Evolutionary conservation across 2,797 vertebrate species (phyloP).

Genomic region (Etheostoma perlongum): DNA sequence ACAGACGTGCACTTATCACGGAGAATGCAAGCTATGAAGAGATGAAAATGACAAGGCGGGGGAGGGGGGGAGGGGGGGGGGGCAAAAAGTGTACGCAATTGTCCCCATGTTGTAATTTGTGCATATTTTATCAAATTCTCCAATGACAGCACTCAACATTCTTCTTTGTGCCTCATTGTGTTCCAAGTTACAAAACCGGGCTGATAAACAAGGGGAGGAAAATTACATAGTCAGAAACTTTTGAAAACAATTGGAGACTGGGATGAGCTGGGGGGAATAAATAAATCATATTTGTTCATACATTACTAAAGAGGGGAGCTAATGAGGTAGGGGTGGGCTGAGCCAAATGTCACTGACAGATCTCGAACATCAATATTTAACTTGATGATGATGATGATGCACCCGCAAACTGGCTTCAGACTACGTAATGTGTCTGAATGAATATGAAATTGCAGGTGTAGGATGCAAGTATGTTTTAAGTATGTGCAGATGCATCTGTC

Average conservation of each 20-base stretch:
- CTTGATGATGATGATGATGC: slow-evolving; percentile 42
- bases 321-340: slow-evolving; percentile 65
- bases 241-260: slow-evolving; percentile 69
- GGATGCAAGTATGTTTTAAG: slow-evolving; percentile 1
- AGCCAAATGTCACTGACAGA: slow-evolving; percentile 64
- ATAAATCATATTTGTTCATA: slow-evolving; percentile 85
- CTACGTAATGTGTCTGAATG: slow-evolving; percentile 7
- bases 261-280: slow-evolving; percentile 70
- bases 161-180: slow-evolving; percentile 67
- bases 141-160: slow-evolving; percentile 66
- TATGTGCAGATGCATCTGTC: not conserved
- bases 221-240: slow-evolving; percentile 74
- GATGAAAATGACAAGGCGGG: slow-evolving; percentile 60
- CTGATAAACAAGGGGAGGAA: slow-evolving; percentile 76
- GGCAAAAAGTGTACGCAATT: slow-evolving; percentile 5
- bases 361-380: slow-evolving; percentile 81
- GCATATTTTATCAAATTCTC: slow-evolving; percentile 76
- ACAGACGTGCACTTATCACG: slow-evolving; percentile 56
- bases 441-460: not conserved
- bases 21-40: slow-evolving; percentile 54
- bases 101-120: slow-evolving; percentile 76
- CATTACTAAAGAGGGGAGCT: slow-evolving; percentile 79
- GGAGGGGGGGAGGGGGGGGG: not conserved
- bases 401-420: slow-evolving; percentile 21
- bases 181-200: slow-evolving; percentile 56